A percentile compares a stretch with the other conserved stretches of the same genome.
These are phyloP conservation scores for Cyanoderma ruficeps DNA, from an alignment of 2,113 vertebrate genomes.

Conservation along the genomic window DNA sequence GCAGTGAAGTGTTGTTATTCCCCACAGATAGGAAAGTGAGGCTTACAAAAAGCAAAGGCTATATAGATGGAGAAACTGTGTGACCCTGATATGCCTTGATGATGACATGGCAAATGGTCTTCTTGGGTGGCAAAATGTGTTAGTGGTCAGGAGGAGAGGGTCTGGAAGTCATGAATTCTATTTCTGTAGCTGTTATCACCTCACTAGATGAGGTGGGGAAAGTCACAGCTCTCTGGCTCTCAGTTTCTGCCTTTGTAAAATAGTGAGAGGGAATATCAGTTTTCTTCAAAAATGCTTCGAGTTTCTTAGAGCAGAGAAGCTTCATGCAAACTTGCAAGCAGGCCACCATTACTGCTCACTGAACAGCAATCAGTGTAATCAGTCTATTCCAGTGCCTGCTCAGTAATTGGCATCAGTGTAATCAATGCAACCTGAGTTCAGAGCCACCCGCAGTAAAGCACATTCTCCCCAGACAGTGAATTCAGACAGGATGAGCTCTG, in stretches of 20 bases:
- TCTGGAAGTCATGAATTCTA: slow-evolving; percentile 38
- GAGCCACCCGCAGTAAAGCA: background rate
- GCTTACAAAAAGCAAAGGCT: slow-evolving; percentile 39
- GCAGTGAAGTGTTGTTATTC: slow-evolving; percentile 33
- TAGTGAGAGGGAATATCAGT: background rate
- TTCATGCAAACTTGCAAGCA: background rate
- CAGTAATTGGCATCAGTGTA: background rate
- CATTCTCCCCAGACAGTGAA: background rate
- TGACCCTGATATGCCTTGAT: slow-evolving; percentile 3
- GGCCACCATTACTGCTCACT: background rate
- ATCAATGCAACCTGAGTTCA: background rate
- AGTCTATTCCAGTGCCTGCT: background rate
- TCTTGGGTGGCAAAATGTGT: slow-evolving; percentile 21
- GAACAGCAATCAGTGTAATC: background rate
- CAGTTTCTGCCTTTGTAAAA: background rate
- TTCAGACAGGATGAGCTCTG: background rate
- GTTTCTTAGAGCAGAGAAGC: background rate
- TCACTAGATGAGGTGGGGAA: background rate
- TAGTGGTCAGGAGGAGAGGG: background rate
- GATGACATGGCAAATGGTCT: slow-evolving; percentile 32
- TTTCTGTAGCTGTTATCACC: slow-evolving; percentile 57
- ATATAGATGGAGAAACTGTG: background rate
- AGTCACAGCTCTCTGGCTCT: background rate
- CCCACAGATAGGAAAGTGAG: slow-evolving; percentile 43
- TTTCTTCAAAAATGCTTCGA: background rate